Percentiles rank a stretch among this genome's conserved stretches.
Evolutionary conservation across 2,113 vertebrate genomes (phyloP).

Genomic region (Neolamprologus toae): DNA sequence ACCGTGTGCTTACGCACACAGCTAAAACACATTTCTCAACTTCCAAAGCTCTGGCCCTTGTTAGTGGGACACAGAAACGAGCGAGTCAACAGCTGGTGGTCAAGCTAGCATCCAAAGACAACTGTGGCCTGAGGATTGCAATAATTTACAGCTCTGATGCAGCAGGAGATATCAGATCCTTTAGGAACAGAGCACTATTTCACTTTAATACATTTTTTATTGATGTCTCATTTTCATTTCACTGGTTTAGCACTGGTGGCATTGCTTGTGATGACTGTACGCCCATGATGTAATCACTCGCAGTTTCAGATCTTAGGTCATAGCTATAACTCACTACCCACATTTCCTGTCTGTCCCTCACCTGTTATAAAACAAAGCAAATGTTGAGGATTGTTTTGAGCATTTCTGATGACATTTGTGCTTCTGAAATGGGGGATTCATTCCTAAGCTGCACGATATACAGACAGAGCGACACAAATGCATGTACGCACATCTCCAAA

Average conservation of each 20-base stretch:
- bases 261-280: neutral
- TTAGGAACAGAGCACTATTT: neutral
- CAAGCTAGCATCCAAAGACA: neutral
- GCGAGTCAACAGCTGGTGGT: neutral
- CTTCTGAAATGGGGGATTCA: neutral
- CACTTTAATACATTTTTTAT: neutral
- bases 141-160: neutral
- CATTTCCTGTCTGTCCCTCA: neutral
- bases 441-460: neutral
- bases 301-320: neutral
- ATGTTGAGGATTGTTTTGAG: neutral
- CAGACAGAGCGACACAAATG: neutral
- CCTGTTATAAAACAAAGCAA: neutral
- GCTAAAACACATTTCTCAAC: neutral
- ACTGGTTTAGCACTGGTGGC: neutral
- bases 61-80: neutral
- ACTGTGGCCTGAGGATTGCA: neutral
- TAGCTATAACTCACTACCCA: neutral
- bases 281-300: neutral
- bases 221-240: neutral
- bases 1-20: neutral
- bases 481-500: neutral
- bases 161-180: neutral
- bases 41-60: neutral
- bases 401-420: neutral